phyloP scores from a whole-genome alignment of 2,797 vertebrate species.

The Mormyrops boulengeri region DNA sequence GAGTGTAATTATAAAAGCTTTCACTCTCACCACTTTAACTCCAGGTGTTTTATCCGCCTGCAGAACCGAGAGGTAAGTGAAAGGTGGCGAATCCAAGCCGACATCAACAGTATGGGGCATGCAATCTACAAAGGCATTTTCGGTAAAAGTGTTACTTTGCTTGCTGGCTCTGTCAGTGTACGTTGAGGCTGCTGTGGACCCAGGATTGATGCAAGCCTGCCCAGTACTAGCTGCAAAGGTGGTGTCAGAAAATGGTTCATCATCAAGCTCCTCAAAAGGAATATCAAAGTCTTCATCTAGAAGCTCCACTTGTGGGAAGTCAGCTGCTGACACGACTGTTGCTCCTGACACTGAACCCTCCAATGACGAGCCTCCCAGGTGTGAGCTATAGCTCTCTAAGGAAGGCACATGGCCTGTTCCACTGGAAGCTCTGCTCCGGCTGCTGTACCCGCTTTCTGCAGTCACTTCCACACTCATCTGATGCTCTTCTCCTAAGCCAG shows the following conservation, averaged over 20 bases:
- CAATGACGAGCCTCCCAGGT: conserved; percentile 29
- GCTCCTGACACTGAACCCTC: neutral
- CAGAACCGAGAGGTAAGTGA: conserved; percentile 76
- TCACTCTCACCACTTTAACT: conserved; percentile 61
- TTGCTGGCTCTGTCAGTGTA: neutral
- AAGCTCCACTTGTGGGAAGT: conserved; percentile 33
- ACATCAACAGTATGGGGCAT: conserved; percentile 10
- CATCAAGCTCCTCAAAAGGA: conserved; percentile 71
- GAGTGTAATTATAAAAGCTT: conserved; percentile 93
- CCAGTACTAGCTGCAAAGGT: neutral
- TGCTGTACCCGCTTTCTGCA: conserved; percentile 68
- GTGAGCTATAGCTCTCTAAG: neutral
- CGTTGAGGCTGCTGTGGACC: neutral
- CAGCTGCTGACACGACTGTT: neutral
- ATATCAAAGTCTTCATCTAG: conserved; percentile 66
- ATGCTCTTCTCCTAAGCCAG: conserved; percentile 67
- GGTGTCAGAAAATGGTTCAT: conserved; percentile 40
- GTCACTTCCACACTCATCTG: conserved; percentile 40
- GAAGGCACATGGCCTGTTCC: conserved; percentile 35
- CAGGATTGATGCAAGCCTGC: neutral
- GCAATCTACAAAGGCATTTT: neutral
- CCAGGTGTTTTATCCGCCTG: conserved; percentile 46
- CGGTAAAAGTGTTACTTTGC: neutral
- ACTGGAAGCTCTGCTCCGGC: conserved; percentile 47
- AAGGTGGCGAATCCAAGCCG: conserved; percentile 65